phyloP scores from a whole-genome alignment of 2,113 vertebrate genomes.

The Boleophthalmus pectinirostris region DNA sequence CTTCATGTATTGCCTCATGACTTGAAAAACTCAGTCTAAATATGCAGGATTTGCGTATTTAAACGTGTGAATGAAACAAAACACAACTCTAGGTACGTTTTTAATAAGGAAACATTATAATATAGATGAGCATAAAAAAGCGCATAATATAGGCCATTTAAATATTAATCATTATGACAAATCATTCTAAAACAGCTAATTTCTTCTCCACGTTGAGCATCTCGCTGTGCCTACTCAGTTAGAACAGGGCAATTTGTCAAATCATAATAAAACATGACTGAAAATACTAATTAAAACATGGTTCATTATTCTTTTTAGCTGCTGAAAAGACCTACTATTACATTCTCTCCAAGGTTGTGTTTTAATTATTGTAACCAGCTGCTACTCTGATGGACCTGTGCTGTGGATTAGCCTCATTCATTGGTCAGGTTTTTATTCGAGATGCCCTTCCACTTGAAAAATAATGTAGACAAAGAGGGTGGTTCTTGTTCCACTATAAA shows the following conservation, averaged over 20 bases:
- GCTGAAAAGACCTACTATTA: background rate
- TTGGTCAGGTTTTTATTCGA: background rate
- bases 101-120: too few relatives aligned
- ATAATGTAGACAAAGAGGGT: background rate
- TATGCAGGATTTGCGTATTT: too few relatives aligned
- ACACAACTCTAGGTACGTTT: too few relatives aligned
- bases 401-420: background rate
- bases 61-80: too few relatives aligned
- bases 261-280: background rate
- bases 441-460: background rate
- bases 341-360: background rate
- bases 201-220: background rate
- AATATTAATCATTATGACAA: constrained; percentile 3
- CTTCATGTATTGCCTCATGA: too few relatives aligned
- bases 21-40: too few relatives aligned
- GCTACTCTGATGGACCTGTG: background rate
- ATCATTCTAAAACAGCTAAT: background rate
- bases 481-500: background rate
- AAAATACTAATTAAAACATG: constrained; percentile 3
- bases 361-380: background rate
- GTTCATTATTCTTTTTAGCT: background rate
- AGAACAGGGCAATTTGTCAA: background rate
- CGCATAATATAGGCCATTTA: too few relatives aligned
- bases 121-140: too few relatives aligned
- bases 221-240: background rate